These are phyloP conservation scores for Cactoblastis cactorum DNA, from an alignment of 2,888 invertebrate species.

Conservation along the genomic window DNA sequence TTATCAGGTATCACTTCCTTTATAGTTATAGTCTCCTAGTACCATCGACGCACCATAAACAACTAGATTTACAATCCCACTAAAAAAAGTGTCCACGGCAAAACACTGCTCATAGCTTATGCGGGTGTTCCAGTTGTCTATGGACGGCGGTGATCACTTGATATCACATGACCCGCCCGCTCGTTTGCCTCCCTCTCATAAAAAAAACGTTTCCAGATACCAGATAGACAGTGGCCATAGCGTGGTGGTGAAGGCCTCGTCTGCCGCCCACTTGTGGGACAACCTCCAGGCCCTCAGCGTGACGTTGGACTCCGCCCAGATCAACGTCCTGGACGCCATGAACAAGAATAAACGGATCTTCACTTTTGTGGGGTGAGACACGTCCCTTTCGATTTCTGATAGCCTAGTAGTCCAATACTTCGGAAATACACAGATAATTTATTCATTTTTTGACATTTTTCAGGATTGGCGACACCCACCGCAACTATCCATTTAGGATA, in stretches of 20 bases:
- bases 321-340: slow-evolving; percentile 44
- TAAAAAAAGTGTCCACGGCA: too few relatives aligned
- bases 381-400: too few relatives aligned
- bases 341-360: slow-evolving; percentile 53
- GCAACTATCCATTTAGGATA: slow-evolving; percentile 69
- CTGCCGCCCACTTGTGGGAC: slow-evolving; percentile 45
- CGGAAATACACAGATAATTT: too few relatives aligned
- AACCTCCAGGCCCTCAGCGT: slow-evolving; percentile 43
- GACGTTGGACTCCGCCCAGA: slow-evolving; percentile 29
- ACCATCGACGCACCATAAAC: background rate
- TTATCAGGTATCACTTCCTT: slow-evolving; percentile 44
- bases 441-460: slow-evolving; percentile 29
- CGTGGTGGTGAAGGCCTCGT: slow-evolving; percentile 52
- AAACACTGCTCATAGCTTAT: too few relatives aligned
- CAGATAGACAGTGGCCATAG: slow-evolving; percentile 45
- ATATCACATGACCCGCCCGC: too few relatives aligned
- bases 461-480: slow-evolving; percentile 70
- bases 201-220: slow-evolving; percentile 52
- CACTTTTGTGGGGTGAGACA: slow-evolving; percentile 53
- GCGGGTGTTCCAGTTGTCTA: too few relatives aligned
- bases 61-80: background rate
- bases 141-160: too few relatives aligned
- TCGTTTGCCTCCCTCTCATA: too few relatives aligned
- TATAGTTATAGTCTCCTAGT: background rate
- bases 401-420: too few relatives aligned